Percentiles rank a stretch among this genome's conserved stretches.
Conservation (phyloP, 2,888 invertebrate species). For the Axea sp. region DNA sequence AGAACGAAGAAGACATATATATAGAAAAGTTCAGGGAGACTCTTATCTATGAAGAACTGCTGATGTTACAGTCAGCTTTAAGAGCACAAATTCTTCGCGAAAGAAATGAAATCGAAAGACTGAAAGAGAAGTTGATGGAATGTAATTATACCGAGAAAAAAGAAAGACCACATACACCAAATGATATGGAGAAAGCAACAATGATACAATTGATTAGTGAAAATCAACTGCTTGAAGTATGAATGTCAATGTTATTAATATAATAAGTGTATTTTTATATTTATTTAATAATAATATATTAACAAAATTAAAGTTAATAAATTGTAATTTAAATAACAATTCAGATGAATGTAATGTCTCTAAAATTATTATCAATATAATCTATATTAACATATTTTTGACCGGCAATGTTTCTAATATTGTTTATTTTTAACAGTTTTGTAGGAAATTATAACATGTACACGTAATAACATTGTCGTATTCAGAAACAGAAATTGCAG, state of each 20-base stretch:
- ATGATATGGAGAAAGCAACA: constrained; percentile 80
- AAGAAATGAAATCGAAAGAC: constrained; percentile 85
- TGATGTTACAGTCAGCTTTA: constrained; percentile 85
- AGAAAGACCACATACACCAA: constrained; percentile 76
- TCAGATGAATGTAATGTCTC: no score
- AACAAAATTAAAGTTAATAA: no score
- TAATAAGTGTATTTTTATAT: no score
- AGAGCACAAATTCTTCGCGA: constrained; percentile 87
- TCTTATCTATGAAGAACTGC: constrained; percentile 79
- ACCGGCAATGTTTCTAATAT: no score
- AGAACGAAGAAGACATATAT: constrained; percentile 67
- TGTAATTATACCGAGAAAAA: constrained; percentile 68
- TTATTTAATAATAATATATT: no score
- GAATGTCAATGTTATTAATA: not conserved
- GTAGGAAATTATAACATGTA: no score
- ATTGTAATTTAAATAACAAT: no score
- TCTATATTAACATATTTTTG: no score
- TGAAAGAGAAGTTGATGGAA: constrained; percentile 77
- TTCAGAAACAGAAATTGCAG: no score
- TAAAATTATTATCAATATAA: no score
- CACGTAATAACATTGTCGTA: no score
- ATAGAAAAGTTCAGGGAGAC: constrained; percentile 73
- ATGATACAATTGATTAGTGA: constrained; percentile 82
- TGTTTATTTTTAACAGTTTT: no score
- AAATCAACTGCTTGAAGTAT: constrained; percentile 83